These are phyloP conservation scores for Schrankia costaestrigalis DNA, from an alignment of 2,888 invertebrate genomes.

Conservation along the genomic window DNA sequence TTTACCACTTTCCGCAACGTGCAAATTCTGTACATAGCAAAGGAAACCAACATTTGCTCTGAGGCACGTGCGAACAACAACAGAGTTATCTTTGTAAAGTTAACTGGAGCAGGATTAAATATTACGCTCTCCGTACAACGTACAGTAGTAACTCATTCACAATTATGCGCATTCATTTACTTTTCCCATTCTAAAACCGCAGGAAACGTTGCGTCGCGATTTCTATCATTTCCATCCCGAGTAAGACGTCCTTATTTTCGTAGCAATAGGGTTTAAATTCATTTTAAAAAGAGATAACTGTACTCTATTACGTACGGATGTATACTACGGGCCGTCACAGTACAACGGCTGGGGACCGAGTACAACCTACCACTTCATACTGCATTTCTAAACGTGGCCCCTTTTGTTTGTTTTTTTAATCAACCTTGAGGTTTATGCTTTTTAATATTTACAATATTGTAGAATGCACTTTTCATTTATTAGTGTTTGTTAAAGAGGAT, in stretches of 20 bases:
- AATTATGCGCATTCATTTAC: conserved; percentile 49
- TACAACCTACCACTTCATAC: conserved; percentile 43
- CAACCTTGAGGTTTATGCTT: conserved; percentile 34
- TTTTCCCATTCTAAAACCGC: conserved; percentile 55
- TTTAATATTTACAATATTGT: conserved; percentile 7
- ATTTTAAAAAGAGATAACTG: conserved; percentile 42
- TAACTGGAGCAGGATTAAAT: too few species aligned
- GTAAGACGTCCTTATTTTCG: conserved; percentile 25
- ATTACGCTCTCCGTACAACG: too few species aligned
- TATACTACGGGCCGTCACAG: conserved; percentile 59
- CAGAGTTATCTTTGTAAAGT: too few species aligned
- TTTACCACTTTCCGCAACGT: too few species aligned
- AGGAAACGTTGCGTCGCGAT: conserved; percentile 63
- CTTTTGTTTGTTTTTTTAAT: conserved; percentile 67
- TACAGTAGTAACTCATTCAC: conserved; percentile 45
- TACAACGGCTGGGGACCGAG: conserved; percentile 46
- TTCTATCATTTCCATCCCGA: conserved; percentile 57
- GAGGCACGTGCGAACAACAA: too few species aligned
- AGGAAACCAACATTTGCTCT: too few species aligned
- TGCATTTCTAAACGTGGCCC: conserved; percentile 53
- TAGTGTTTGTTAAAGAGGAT: too few species aligned
- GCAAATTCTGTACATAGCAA: too few species aligned
- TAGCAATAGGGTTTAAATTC: conserved; percentile 39
- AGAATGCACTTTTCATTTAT: too few species aligned
- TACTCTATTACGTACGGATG: conserved; percentile 56